A percentile compares a stretch with the other conserved stretches of the same genome.
phyloP scores from a whole-genome alignment of 2,113 vertebrate species.

The Gymnocephalus cernua region DNA sequence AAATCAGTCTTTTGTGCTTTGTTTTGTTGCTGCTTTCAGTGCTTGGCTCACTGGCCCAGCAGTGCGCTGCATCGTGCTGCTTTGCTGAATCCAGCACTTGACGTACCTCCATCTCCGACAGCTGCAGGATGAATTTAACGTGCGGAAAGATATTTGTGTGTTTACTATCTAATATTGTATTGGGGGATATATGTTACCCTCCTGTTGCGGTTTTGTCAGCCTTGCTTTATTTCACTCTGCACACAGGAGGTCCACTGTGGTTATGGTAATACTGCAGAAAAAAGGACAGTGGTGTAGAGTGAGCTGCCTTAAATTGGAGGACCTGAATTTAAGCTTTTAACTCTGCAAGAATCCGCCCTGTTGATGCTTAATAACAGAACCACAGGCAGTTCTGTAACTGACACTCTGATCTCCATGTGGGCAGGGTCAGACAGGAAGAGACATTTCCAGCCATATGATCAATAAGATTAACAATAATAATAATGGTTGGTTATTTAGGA shows the following conservation, averaged over 20 bases:
- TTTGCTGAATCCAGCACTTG: constrained; percentile 31
- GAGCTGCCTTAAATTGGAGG: background rate
- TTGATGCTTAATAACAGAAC: constrained; percentile 13
- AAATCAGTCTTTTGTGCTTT: constrained; percentile 48
- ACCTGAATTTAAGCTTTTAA: background rate
- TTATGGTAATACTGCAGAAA: constrained; percentile 22
- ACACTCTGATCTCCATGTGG: constrained; percentile 25
- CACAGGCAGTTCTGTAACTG: constrained; percentile 13
- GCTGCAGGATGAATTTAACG: constrained; percentile 17
- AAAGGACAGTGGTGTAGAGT: background rate
- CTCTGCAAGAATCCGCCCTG: background rate
- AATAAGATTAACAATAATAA: constrained; percentile 26
- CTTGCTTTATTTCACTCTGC: constrained; percentile 17
- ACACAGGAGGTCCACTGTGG: constrained; percentile 7
- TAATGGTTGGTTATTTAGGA: constrained; percentile 2
- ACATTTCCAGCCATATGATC: constrained; percentile 26
- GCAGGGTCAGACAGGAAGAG: constrained; percentile 32
- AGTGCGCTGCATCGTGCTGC: constrained; percentile 20
- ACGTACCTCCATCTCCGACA: constrained; percentile 7
- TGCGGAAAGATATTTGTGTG: background rate
- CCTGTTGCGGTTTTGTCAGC: background rate
- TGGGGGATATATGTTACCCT: background rate
- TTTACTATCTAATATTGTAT: background rate
- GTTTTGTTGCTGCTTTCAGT: constrained; percentile 57
- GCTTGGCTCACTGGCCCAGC: constrained; percentile 45